These are phyloP conservation scores for Eupithecia centaureata DNA, from an alignment of 2,888 invertebrate species.

Conservation along the genomic window DNA sequence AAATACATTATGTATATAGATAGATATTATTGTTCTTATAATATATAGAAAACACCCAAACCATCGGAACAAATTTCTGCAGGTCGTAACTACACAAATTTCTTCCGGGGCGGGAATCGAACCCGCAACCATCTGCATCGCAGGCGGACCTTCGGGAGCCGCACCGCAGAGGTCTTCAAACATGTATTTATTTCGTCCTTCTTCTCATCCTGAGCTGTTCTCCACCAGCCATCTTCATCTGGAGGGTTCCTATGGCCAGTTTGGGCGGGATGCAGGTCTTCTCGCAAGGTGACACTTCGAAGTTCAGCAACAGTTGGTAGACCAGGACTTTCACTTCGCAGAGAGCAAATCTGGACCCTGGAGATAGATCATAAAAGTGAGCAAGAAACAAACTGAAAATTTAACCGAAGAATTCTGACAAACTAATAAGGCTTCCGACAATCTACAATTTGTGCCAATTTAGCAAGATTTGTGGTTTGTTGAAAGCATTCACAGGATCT, in stretches of 20 bases:
- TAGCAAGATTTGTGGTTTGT: neutral
- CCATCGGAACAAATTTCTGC: too few species aligned
- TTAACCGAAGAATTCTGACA: neutral
- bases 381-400: neutral
- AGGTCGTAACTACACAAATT: too few species aligned
- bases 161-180: too few species aligned
- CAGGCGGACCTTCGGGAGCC: too few species aligned
- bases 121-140: too few species aligned
- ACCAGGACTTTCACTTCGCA: conserved; percentile 59
- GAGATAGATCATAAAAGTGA: neutral
- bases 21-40: too few species aligned
- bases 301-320: conserved; percentile 56
- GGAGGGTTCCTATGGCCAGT: conserved; percentile 49
- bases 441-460: neutral
- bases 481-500: neutral
- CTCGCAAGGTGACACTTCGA: conserved; percentile 53
- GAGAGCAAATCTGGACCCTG: conserved; percentile 62
- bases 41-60: too few species aligned
- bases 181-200: conserved; percentile 32
- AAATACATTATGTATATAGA: too few species aligned
- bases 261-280: conserved; percentile 50
- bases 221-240: conserved; percentile 54
- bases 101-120: too few species aligned
- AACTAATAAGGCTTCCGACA: neutral
- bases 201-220: conserved; percentile 55